phyloP scores from a whole-genome alignment of 2,113 vertebrate genomes.

The Embiotoca jacksoni region DNA sequence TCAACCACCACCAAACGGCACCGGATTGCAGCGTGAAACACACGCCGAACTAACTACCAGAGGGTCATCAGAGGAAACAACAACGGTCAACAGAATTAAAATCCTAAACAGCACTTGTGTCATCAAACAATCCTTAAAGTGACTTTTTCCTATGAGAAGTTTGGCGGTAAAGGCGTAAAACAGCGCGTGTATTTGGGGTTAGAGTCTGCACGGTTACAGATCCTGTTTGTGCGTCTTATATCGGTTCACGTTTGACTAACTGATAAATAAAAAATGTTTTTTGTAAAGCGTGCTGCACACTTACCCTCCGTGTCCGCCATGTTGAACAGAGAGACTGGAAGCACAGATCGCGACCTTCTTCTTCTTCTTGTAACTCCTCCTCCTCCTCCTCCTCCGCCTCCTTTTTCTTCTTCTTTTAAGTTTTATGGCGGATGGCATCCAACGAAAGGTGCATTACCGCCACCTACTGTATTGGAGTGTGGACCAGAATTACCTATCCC shows the following conservation, averaged over 20 bases:
- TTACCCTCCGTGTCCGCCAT: conserved; percentile 67
- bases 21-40: background rate
- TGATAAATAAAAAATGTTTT: too few species aligned
- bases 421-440: too few species aligned
- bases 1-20: too few species aligned
- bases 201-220: too few species aligned
- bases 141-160: background rate
- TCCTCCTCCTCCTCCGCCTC: background rate
- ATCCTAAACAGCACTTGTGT: background rate
- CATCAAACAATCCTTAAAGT: background rate
- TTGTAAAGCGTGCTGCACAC: background rate
- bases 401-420: background rate
- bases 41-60: background rate
- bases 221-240: too few species aligned
- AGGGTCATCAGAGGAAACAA: background rate
- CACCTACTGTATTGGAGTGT: too few species aligned
- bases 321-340: background rate
- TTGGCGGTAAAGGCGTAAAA: background rate
- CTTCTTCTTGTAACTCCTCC: background rate
- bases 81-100: background rate
- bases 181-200: fast-evolving
- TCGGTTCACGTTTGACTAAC: fast-evolving
- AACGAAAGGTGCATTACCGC: too few species aligned
- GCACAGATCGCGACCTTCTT: background rate
- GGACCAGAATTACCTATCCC: too few species aligned